These are phyloP conservation scores for Premnoplex brunnescens DNA, from an alignment of 2,797 vertebrate species.

Conservation along the genomic window DNA sequence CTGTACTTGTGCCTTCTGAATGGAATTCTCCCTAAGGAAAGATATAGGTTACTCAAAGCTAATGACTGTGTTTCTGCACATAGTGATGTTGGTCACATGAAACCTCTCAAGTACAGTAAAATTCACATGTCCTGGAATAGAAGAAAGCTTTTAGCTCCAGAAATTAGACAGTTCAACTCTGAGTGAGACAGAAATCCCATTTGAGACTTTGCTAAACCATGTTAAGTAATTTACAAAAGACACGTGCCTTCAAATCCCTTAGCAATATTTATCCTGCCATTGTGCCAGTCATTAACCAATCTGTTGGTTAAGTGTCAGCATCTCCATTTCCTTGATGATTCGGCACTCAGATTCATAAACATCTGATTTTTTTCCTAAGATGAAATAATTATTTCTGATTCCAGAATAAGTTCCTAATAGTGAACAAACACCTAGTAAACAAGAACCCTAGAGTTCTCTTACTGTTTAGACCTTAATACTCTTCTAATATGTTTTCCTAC, in stretches of 20 bases:
- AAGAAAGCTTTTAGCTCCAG: neutral
- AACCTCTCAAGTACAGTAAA: neutral
- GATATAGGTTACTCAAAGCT: neutral
- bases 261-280: neutral
- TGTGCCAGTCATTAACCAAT: neutral
- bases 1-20: neutral
- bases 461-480: neutral
- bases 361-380: neutral
- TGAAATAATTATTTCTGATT: neutral
- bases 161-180: neutral
- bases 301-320: neutral
- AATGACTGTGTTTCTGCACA: neutral
- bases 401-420: neutral
- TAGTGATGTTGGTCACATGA: neutral
- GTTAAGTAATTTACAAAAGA: neutral
- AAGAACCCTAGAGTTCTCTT: neutral
- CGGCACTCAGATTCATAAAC: neutral
- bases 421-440: neutral
- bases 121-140: neutral
- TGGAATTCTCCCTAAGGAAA: neutral
- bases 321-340: neutral
- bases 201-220: neutral
- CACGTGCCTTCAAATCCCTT: neutral
- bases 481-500: neutral
- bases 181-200: neutral